Evolutionary conservation across 2,888 invertebrate genomes (phyloP), one percentile per base, ranked within the genome.

Genomic region (Amiota mariae): DNA sequence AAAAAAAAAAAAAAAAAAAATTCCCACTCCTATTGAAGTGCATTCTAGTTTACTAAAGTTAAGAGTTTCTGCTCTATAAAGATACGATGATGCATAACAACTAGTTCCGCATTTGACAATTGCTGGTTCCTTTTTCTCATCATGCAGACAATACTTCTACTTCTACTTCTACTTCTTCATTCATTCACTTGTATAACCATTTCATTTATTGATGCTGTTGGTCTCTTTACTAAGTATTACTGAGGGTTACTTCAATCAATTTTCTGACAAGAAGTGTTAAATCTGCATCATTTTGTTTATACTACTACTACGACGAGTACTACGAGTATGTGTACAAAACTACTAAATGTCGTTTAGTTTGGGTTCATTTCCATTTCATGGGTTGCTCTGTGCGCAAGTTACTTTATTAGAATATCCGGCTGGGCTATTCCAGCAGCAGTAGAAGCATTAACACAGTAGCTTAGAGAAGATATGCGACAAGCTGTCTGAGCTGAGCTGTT

Each of bases 241-340:
- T 24, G 24, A n/a, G n/a, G n/a, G n/a, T n/a, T n/a, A n/a, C 83
- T 85, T 83, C 86, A 86, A 87, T 88, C 86, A 88, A 87, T 85
- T 36, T 86, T 86, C 85, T 87, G 88, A 88, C 88, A 88, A 88
- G 88, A 88, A 88, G 87, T 88, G 88, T 88, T 88, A 88, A 88
- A 88, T 88, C 88, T 88, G 88, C 88, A 86, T 71, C 66, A 47
- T 36, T 66, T 36, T 72, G 54, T 72, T 51, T 72, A 46, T 64
- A 54, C 49, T 24, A 24, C 24, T 24, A 20, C 18, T 20, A 61
- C 20, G 6, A n/a, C n/a, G n/a, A n/a, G n/a, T n/a, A n/a, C n/a
- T n/a, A n/a, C 20, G 8, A 63, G 24, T 61, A 20, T 63, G 18
- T 54, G 72, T 72, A 66, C 24, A 24, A 24, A 24, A 1, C 3